Base-by-base conservation (phyloP, 2,888 invertebrate species). In the Diplolepis rosae region DNA sequence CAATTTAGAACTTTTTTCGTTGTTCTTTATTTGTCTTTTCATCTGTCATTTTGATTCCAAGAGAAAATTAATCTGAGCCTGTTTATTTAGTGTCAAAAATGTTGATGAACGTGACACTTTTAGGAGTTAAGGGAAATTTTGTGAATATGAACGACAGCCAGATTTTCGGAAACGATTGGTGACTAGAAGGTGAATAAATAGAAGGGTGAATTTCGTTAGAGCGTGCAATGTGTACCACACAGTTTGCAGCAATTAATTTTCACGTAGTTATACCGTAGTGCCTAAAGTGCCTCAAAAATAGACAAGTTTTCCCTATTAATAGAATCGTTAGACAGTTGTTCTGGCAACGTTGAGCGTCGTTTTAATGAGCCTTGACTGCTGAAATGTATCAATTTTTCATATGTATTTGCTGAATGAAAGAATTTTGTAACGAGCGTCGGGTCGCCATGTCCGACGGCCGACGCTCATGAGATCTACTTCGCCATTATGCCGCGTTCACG, bases 371-470 rank as follows among this genome's bases (percentile, higher is more conserved):
- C 83, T 76, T 80, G 83, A 84, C 84, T 79, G 84, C 80, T 84
- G 83, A 86, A 86, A 84, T 82, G 80, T 80, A 78, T 80, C 82
- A 82, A 87, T 85, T 87, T 86, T 87, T 87, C 84, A 83, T 77
- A 68, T 66, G 66, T 66, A 81, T 79, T 77, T 79, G 75, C 77
- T 78, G 79, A 81, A 80, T 75, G 78, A 76, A 77, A 71, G 77
- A 75, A 74, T 70, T 77, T 77, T 76, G 73, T 79, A 79, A 81
- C 80, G 79, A 77, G 79, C 71, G 70, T 70, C 74, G 66, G 72
- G 77, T 72, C 73, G 82, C 82, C 87, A 86, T 87, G 82, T 85
- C 87, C 87, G 87, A 85, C 87, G 87, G 87, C 86, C 87, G 86
- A 82, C 86, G 86, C 82, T 74, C 69, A 35, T 68, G 50, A 67